These are phyloP conservation scores for Hippoglossus stenolepis DNA, from an alignment of 2,113 vertebrate species.

Conservation along the genomic window DNA sequence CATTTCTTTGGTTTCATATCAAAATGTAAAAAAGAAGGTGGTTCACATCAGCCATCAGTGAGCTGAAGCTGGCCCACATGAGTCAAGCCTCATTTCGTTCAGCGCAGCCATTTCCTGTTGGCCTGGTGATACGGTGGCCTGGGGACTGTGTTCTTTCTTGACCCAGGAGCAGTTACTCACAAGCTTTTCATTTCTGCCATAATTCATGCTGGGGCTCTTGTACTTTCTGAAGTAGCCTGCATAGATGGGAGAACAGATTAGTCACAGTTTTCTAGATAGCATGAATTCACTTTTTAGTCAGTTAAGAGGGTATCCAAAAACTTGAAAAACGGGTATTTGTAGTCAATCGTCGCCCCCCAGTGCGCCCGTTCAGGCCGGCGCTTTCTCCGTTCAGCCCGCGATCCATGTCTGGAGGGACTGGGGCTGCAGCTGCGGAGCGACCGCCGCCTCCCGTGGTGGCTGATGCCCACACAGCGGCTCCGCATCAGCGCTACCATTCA, in stretches of 20 bases:
- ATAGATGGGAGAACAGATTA: not conserved
- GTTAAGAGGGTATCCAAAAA: too few relatives aligned
- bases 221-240: constrained; percentile 9
- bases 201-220: constrained; percentile 36
- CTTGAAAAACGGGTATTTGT: too few relatives aligned
- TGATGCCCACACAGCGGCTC: too few relatives aligned
- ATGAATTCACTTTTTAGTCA: too few relatives aligned
- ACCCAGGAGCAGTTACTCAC: constrained; percentile 48
- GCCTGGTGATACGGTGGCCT: constrained; percentile 44
- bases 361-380: too few relatives aligned
- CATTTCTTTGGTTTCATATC: not conserved
- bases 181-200: constrained; percentile 20
- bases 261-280: constrained; percentile 4
- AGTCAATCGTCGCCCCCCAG: too few relatives aligned
- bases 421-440: too few relatives aligned
- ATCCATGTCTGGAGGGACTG: too few relatives aligned
- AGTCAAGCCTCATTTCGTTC: constrained; percentile 57
- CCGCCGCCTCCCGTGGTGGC: too few relatives aligned
- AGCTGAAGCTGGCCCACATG: constrained; percentile 17
- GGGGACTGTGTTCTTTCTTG: constrained; percentile 64
- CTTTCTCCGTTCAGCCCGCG: too few relatives aligned
- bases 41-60: not conserved
- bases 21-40: not conserved
- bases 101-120: constrained; percentile 68
- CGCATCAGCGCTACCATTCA: too few relatives aligned